Percentiles rank a stretch among this genome's conserved stretches.
These are phyloP conservation scores for Ochlodes sylvanus DNA, from an alignment of 2,888 invertebrate genomes.

Conservation along the genomic window DNA sequence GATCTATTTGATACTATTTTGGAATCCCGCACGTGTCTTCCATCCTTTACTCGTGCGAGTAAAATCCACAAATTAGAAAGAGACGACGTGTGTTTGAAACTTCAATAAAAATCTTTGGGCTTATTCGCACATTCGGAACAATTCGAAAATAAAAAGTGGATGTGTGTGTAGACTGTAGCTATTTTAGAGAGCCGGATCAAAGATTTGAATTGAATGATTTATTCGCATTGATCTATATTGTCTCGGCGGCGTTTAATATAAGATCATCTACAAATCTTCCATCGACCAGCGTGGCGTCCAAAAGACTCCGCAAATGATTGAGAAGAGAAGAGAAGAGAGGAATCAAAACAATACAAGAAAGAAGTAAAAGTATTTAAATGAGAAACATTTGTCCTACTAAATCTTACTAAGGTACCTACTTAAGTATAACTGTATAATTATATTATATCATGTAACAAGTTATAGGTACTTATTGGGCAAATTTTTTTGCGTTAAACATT, in stretches of 20 bases:
- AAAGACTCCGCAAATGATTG: background rate
- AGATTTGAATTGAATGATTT: too few species aligned
- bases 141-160: background rate
- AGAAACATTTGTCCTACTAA: too few species aligned
- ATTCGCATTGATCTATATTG: background rate
- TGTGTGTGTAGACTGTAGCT: background rate
- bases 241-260: background rate
- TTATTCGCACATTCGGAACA: background rate
- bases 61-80: constrained; percentile 1
- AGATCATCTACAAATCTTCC: constrained; percentile 1
- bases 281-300: background rate
- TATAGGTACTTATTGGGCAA: too few species aligned
- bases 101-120: background rate
- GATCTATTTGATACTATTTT: constrained; percentile 33
- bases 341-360: background rate
- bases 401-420: too few species aligned
- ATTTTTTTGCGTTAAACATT: too few species aligned
- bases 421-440: too few species aligned
- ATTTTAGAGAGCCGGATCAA: constrained; percentile 9
- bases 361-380: too few species aligned
- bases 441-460: too few species aligned
- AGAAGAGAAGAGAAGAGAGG: background rate
- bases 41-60: background rate
- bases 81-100: background rate
- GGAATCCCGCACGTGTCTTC: constrained; percentile 23